Conservation (phyloP, 2,113 vertebrate genomes). For the Greenwoodochromis staneri region DNA sequence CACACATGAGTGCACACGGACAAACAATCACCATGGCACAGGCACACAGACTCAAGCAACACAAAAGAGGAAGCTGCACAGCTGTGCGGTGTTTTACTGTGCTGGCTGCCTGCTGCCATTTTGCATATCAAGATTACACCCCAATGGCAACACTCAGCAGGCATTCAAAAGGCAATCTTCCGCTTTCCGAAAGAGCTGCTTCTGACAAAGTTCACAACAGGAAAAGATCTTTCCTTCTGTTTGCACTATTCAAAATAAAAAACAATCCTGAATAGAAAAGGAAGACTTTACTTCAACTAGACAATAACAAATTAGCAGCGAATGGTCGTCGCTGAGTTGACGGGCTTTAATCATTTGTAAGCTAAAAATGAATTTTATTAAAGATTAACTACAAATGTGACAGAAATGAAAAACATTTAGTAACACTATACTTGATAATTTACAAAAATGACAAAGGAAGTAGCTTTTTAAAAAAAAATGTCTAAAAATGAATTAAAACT, state of each 20-base stretch:
- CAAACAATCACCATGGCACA: neutral
- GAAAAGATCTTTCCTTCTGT: neutral
- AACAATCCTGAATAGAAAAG: neutral
- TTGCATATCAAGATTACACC: conserved; percentile 73
- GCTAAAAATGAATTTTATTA: neutral
- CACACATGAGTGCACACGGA: conserved; percentile 1
- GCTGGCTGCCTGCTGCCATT: conserved; percentile 14
- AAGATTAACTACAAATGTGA: neutral
- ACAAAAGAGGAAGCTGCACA: conserved; percentile 75
- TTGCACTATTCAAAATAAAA: neutral
- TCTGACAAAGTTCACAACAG: neutral
- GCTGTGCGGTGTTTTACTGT: conserved; percentile 52
- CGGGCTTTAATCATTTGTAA: neutral
- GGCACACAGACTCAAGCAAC: neutral
- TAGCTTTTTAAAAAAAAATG: fast-evolving
- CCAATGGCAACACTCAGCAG: neutral
- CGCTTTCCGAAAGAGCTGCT: conserved; percentile 25
- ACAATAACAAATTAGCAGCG: neutral
- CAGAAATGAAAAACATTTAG: neutral
- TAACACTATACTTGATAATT: neutral
- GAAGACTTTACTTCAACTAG: neutral
- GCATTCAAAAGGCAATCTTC: conserved; percentile 27
- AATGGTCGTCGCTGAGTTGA: neutral
- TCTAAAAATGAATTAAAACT: neutral
- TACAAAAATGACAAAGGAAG: neutral